A percentile compares a stretch with the other conserved stretches of the same genome.
phyloP scores from a whole-genome alignment of 2,113 vertebrate genomes.

The Holacanthus passer region DNA sequence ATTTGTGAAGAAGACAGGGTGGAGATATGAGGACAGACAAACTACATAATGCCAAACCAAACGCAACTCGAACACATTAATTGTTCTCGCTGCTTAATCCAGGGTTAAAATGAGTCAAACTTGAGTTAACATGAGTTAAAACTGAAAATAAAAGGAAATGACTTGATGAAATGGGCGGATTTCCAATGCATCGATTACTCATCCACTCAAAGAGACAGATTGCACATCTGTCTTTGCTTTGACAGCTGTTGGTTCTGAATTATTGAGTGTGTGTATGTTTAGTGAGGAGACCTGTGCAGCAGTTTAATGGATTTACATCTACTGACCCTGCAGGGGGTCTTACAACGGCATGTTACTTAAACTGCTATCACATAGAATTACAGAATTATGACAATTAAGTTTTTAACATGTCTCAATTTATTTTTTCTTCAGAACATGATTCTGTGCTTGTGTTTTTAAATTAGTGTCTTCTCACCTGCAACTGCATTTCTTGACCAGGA shows the following conservation, averaged over 20 bases:
- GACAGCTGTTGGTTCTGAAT: slow-evolving; percentile 26
- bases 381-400: neutral
- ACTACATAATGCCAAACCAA: neutral
- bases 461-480: too few relatives aligned
- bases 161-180: neutral
- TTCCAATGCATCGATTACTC: slow-evolving; percentile 21
- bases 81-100: neutral
- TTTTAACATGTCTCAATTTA: neutral
- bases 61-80: neutral
- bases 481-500: neutral
- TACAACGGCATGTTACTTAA: neutral
- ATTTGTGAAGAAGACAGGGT: neutral
- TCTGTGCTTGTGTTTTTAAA: neutral
- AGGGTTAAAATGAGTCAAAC: neutral
- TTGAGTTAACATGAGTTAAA: too few relatives aligned
- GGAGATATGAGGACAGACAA: neutral
- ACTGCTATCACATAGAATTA: neutral
- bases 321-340: neutral
- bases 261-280: neutral
- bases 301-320: neutral
- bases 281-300: neutral
- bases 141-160: neutral
- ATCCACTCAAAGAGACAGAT: slow-evolving; percentile 1
- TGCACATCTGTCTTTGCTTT: neutral
- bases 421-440: too few relatives aligned